phyloP scores from a whole-genome alignment of 2,113 vertebrate genomes.

The Pachypanchax playfairii region DNA sequence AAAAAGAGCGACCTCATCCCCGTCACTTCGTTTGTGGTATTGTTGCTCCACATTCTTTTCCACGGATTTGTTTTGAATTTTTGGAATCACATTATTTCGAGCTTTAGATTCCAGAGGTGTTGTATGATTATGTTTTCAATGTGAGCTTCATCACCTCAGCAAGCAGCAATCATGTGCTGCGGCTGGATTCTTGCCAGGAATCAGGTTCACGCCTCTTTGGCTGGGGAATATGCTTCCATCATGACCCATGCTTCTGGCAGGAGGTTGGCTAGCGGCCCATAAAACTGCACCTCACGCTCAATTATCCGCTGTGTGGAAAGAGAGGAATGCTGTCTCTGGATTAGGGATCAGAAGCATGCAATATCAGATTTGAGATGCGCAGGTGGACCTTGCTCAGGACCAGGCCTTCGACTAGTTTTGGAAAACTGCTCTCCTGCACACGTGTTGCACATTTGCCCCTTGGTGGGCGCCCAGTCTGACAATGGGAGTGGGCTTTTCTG shows the following conservation, averaged over 20 bases:
- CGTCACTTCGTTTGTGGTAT: too few species aligned
- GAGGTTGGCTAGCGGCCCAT: slow-evolving; percentile 56
- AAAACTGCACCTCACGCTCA: slow-evolving; percentile 61
- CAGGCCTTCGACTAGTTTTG: slow-evolving; percentile 32
- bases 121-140: slow-evolving; percentile 37
- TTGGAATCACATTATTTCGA: slow-evolving; percentile 3
- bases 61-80: not conserved
- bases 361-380: slow-evolving; percentile 47
- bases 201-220: slow-evolving; percentile 53
- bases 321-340: slow-evolving; percentile 67
- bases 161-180: slow-evolving; percentile 51
- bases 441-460: slow-evolving; percentile 44
- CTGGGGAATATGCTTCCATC: slow-evolving; percentile 50
- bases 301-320: slow-evolving; percentile 63
- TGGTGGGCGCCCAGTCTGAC: slow-evolving; percentile 53
- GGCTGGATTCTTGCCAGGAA: slow-evolving; percentile 53
- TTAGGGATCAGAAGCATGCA: slow-evolving; percentile 63
- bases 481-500: slow-evolving; percentile 66
- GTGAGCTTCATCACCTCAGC: slow-evolving; percentile 45
- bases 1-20: too few species aligned
- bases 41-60: slow-evolving; percentile 14
- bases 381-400: slow-evolving; percentile 39
- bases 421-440: slow-evolving; percentile 31
- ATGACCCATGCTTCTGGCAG: slow-evolving; percentile 46
- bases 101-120: slow-evolving; percentile 18